These are phyloP conservation scores for Craseonycteris thonglongyai DNA, from an alignment of 2,113 vertebrate genomes.

Conservation along the genomic window DNA sequence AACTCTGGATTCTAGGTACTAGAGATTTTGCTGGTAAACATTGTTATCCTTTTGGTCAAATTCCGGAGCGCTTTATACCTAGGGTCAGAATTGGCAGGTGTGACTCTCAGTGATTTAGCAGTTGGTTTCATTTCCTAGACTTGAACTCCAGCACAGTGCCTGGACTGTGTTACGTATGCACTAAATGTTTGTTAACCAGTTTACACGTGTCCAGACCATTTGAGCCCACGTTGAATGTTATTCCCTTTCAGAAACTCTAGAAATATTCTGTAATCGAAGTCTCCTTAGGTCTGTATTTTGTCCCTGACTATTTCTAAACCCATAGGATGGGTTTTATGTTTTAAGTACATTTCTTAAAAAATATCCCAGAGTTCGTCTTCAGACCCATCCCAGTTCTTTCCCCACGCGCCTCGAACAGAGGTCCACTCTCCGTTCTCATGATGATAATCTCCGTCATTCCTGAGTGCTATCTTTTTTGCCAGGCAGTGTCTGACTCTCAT, in stretches of 20 bases:
- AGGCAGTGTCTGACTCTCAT: neutral
- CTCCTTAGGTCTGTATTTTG: neutral
- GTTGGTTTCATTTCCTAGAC: neutral
- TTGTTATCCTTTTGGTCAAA: neutral
- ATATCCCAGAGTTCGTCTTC: neutral
- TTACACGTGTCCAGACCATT: neutral
- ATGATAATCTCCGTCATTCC: neutral
- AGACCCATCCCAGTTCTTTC: neutral
- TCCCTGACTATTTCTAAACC: neutral
- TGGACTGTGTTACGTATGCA: neutral
- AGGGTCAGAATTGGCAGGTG: neutral
- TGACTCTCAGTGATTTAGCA: neutral
- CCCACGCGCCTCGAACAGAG: neutral
- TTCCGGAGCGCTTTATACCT: neutral
- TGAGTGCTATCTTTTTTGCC: neutral
- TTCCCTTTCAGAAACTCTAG: neutral
- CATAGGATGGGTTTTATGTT: neutral
- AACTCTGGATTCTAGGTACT: neutral
- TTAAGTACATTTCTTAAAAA: neutral
- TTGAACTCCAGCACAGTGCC: neutral
- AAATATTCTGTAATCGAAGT: neutral
- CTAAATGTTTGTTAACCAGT: neutral
- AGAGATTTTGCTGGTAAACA: neutral
- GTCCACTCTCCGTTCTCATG: neutral
- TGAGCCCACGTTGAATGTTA: neutral